Base-by-base conservation (phyloP, 2,888 invertebrate species). In the Melanophora roralis region DNA sequence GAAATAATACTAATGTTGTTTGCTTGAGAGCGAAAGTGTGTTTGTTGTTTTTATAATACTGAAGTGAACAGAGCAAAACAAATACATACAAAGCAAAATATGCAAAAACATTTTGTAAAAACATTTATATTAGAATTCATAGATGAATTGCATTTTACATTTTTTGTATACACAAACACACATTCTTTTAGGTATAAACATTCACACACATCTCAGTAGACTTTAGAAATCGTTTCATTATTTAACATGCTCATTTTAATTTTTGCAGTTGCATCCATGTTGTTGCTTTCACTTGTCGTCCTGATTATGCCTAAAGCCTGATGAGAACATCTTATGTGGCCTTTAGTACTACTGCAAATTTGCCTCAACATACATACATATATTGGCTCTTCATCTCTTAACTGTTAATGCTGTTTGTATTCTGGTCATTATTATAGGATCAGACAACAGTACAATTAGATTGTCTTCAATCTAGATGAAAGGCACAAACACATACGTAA, bases 321-420 rank as follows among this genome's bases (percentile, higher is more conserved):
- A 57, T 43, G 73, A 57, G 55, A 40, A 11, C 57, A 57, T 55
- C 57, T 73, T 73, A 40, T 73, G 57, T 57, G 57, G 65, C 49
- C 65, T 65, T 38, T 57, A 65, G 36, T 57, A 65, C 65, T 65
- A 57, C 40, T 65, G 19, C 45, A 36, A 19, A 53, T 49, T 71
- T 62, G 60, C 21, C 21, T 34, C 34, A 34, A 16, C n/a, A n/a
- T n/a, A n/a, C n/a, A n/a, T n/a, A n/a, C n/a, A n/a, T n/a, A n/a
- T n/a, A 49, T 2, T 55, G 45, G 23, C 23, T 14, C 8, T 34
- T 34, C 9, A n/a, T 11, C 32, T 40, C 23, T n/a, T 19, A 40
- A 14, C 49, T 21, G 11, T 40, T 43, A 23, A 9, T 47, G n/a
- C 32, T 23, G 8, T 6, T 14, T 27, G 6, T 6, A 27, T 6